Conservation (phyloP, 2,888 invertebrate species). For the Xestia sexstrigata region DNA sequence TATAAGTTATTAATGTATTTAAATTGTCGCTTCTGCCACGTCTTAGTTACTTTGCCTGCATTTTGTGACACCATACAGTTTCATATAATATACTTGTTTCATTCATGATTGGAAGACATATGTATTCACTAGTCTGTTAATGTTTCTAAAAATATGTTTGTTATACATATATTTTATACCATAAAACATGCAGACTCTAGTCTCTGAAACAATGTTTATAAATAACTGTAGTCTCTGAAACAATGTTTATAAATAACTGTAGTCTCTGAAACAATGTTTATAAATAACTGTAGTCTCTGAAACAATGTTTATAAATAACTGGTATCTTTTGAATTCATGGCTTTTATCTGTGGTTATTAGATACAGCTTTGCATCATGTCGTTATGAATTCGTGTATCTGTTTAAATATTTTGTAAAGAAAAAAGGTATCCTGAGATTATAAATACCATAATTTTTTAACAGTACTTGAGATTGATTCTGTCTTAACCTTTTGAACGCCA, state of each 20-base stretch:
- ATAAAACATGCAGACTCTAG: background rate
- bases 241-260: too few species aligned
- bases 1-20: slow-evolving; percentile 33
- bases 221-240: background rate
- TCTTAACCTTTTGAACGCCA: too few species aligned
- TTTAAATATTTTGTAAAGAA: background rate
- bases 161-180: background rate
- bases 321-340: background rate
- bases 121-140: background rate
- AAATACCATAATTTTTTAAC: background rate
- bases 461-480: background rate
- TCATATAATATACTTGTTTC: background rate
- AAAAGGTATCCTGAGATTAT: background rate
- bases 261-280: background rate
- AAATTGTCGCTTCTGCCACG: slow-evolving; percentile 13
- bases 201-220: background rate
- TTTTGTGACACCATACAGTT: slow-evolving; percentile 17
- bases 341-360: background rate
- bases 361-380: background rate
- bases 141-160: background rate
- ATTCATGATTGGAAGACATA: background rate
- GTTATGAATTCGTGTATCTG: background rate
- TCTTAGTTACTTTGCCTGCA: slow-evolving; percentile 22
- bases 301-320: background rate
- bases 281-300: too few species aligned